A percentile compares a stretch with the other conserved stretches of the same genome.
These are phyloP conservation scores for Rhopalosiphum padi DNA, from an alignment of 1,140 invertebrate species.

Conservation along the genomic window DNA sequence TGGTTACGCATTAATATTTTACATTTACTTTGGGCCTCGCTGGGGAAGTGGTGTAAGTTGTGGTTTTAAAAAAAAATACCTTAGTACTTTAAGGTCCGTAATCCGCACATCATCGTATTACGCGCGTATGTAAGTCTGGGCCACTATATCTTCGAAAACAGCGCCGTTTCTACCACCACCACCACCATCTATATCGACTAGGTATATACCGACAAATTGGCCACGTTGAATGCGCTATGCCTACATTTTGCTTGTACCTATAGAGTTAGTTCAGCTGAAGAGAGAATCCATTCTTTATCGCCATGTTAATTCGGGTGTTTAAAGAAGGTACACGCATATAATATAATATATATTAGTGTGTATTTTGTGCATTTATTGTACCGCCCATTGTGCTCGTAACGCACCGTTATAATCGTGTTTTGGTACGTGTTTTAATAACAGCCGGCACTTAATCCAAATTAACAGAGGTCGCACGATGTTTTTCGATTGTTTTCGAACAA, in stretches of 20 bases:
- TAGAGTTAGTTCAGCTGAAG: neutral
- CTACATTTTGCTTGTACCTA: neutral
- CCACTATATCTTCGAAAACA: neutral
- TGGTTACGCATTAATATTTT: neutral
- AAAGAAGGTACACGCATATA: neutral
- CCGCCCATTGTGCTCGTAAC: neutral
- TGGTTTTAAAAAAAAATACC: neutral
- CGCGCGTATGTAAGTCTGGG: neutral
- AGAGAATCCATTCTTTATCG: neutral
- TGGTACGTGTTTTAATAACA: neutral
- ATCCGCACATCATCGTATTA: neutral
- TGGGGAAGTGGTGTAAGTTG: neutral
- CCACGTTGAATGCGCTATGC: neutral
- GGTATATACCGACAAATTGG: neutral
- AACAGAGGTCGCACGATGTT: neutral
- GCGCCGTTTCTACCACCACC: too few species aligned
- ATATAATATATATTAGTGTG: neutral
- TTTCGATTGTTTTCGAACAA: neutral
- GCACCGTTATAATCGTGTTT: neutral
- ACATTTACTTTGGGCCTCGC: neutral
- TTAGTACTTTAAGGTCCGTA: neutral
- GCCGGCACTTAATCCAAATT: neutral
- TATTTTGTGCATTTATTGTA: neutral
- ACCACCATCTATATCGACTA: neutral
- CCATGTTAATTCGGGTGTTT: neutral